Evolutionary conservation across 2,113 vertebrate genomes (phyloP), one percentile per base, ranked within the genome.

Genomic region (Tamias sibiricus): DNA sequence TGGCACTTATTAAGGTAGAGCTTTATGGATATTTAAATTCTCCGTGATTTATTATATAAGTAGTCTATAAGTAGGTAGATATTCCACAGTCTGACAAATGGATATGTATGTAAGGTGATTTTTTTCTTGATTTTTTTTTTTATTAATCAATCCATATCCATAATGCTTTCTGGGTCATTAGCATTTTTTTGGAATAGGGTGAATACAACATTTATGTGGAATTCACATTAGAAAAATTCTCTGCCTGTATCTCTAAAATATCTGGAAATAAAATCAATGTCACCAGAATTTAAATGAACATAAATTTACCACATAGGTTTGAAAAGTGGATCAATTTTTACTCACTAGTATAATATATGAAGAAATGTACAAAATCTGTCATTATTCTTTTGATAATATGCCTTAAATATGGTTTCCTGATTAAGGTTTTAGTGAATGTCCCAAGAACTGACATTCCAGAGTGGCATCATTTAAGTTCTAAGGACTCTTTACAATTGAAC

Each of bases 211-310:
- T 79, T 64, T 90, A 54, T 24, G 1, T 88, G 20, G 3, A 62
- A 94, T 86, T 83, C 71, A 12, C 91, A 95, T 6, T 62, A 37
- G n/a, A 79, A 94, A 83, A 88, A 44, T 79, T 79, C 37, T 69
- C 26, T 30, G 9, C 59, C 13, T 44, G 19, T 40, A 35, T 72
- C 16, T 94, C 8, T 37, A 92, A 88, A 92, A 64, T 85, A 72
- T 74, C 3, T 76, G 49, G n/a, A 76, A 92, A 89, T 84, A 93
- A 93, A 91, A 90, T 81, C 12, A 8, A 47, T 75, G 80, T 86
- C 49, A 28, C 6, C 28, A 57, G 6, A 54, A 90, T 4, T 52
- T 68, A 96, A 68, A 72, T 88, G 32, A 77, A 75, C 62, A 16
- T 93, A 32, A 94, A 68, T 89, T 75, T 44, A 82, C 5, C 59